Evolutionary conservation across 2,113 vertebrate species (phyloP), one percentile per base, ranked within the genome.

Genomic region (Ranitomeya imitator): DNA sequence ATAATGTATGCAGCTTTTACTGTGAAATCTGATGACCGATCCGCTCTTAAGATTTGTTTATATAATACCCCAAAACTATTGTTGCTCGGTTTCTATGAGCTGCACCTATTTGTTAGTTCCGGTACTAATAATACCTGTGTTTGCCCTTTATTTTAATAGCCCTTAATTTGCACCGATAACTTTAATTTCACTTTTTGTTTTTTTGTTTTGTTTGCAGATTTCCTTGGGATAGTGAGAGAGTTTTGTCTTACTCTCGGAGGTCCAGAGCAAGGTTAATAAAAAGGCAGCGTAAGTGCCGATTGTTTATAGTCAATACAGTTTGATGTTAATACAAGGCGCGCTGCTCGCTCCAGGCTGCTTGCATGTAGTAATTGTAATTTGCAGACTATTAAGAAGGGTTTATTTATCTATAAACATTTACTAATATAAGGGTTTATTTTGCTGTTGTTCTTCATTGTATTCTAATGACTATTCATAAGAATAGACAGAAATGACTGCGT

Each of bases 191-290:
- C 5, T 45, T 6, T 59, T 23, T 59, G 15, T 60, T 11, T 73
- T 85, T 31, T 16, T 12, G 61, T 92, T 74, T 60, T 83, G 8
- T 31, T 89, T 87, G 14, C 84, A 96, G 96, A 89, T 94, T 79
- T 78, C 0, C 91, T 21, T 96, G 96, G 96, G 95, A 93, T 89
- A 93, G 94, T 85, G 91, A 95, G 77, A 95, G 92, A 63, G 93
- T 94, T 0, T 86, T 95, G 57, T 94, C 93, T 67, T 92, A 93
- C 83, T 93, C 93, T 11, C 67, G 55, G 45, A 74, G 90, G 0
- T 90, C 92, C 79, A 95, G 89, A 81, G 19, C 90, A 0, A 91
- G 90, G 18, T 90, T 86, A 6, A 89, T 91, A 10, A 96, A 95
- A 90, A 95, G 87, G 90, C 93, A 93, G 91, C 93, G 96, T 96